Evolutionary conservation across 2,888 invertebrate species (phyloP), one percentile per base, ranked within the genome.

Genomic region (Thymelicus acteon): DNA sequence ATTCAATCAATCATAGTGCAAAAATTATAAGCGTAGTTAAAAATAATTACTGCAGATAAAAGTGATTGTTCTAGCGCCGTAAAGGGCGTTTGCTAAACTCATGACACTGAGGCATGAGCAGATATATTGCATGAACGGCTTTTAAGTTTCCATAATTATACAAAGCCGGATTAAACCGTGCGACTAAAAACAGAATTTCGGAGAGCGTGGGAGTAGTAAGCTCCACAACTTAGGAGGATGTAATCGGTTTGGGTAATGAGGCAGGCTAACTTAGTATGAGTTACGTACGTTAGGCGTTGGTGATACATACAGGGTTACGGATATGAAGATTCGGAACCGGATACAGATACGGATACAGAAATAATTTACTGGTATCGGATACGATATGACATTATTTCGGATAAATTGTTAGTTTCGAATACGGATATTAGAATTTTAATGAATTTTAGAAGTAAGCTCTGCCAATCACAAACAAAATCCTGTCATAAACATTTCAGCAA

Each of bases 221-320:
- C 49, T 37, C 15, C 1, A 52, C 15, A 52, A 64, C 5, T 40
- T 54, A 12, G 52, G 39, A 7, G 39, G 4, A n/a, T 4, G 0
- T 64, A 54, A 64, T 64, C 49, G 49, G 49, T 49, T 63, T 63
- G 52, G 37, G n/a, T 63, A 52, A 61, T 61, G 44, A 19, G 24
- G 61, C 40, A 40, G 15, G 15, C 10, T 54, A 54, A 54, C 19
- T 54, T 54, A 31, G 31, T 2, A 44, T 44, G 12, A 10, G 4
- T 52, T 7, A 15, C 19, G 19, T 7, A 19, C 2, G 19, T 19
- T 19, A 19, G 19, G 0, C 10, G 52, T 7, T 15, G 19, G 19
- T 3, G 15, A 8, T 52, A 19, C 52, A 52, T 52, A 10, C 7
- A 52, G 5, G 8, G 3, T 19, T 49, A 49, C 44, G 7, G 10